A percentile compares a stretch with the other conserved stretches of the same genome.
phyloP scores from a whole-genome alignment of 2,113 vertebrate species.

The Erinaceus europaeus region DNA sequence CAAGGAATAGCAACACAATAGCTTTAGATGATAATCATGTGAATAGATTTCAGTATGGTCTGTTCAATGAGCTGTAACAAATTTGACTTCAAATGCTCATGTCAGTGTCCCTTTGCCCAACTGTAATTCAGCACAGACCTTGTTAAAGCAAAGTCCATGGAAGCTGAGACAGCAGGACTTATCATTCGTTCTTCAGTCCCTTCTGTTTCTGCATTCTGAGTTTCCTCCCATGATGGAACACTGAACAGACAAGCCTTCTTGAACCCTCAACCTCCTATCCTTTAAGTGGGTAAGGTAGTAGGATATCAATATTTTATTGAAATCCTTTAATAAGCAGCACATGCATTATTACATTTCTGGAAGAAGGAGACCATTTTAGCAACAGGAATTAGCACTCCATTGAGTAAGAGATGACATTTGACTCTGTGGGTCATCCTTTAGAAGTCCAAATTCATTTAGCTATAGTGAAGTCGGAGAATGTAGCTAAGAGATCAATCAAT shows the following conservation, averaged over 20 bases:
- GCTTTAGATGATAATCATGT: not conserved
- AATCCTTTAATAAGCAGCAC: slow-evolving; percentile 80
- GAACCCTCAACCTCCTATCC: slow-evolving; percentile 43
- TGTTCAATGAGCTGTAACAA: not conserved
- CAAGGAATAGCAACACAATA: not conserved
- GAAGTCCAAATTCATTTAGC: slow-evolving; percentile 83
- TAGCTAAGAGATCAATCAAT: slow-evolving; percentile 78
- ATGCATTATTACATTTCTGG: slow-evolving; percentile 74
- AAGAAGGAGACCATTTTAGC: slow-evolving; percentile 75
- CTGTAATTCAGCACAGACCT: not conserved
- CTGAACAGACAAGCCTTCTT: not conserved
- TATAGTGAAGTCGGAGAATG: slow-evolving; percentile 73
- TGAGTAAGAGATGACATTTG: slow-evolving; percentile 80
- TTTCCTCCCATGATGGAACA: not conserved
- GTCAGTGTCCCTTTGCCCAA: not conserved
- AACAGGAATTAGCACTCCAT: slow-evolving; percentile 76
- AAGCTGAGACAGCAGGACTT: too few relatives aligned
- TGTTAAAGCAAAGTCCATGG: not conserved
- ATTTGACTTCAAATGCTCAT: not conserved
- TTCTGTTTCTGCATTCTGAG: not conserved
- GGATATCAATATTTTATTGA: slow-evolving; percentile 82
- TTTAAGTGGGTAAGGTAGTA: slow-evolving; percentile 69
- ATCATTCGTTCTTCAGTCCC: not conserved
- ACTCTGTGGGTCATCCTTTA: slow-evolving; percentile 76
- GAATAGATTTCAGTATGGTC: not conserved